Percentiles rank a stretch among this genome's conserved stretches.
These are phyloP conservation scores for Anser brachyrhynchus DNA, from an alignment of 2,113 vertebrate genomes.

Conservation along the genomic window DNA sequence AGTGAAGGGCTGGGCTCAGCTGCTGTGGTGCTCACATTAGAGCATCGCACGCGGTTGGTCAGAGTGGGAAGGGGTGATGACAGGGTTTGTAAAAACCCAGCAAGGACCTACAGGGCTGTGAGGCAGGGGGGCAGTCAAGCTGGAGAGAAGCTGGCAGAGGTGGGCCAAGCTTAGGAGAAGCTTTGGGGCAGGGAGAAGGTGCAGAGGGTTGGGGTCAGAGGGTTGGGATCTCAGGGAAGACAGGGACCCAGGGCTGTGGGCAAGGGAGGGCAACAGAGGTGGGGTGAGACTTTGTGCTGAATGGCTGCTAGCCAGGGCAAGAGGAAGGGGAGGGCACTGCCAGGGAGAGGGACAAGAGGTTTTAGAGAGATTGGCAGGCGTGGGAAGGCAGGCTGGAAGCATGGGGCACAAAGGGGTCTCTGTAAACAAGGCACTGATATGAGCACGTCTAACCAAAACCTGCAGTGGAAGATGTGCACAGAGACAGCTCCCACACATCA, in stretches of 20 bases:
- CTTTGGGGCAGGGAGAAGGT: background rate
- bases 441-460: background rate
- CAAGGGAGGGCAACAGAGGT: background rate
- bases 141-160: background rate
- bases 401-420: background rate
- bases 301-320: background rate
- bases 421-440: fast-evolving
- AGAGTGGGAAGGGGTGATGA: background rate
- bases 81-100: background rate
- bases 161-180: background rate
- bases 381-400: background rate
- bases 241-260: background rate
- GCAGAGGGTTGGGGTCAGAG: background rate
- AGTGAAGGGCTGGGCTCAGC: background rate
- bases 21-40: fast-evolving
- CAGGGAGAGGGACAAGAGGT: background rate
- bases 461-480: fast-evolving
- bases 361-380: background rate
- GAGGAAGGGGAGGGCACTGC: background rate
- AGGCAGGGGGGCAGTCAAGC: background rate
- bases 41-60: fast-evolving
- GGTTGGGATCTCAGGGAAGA: background rate
- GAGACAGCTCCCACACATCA: background rate
- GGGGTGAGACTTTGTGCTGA: fast-evolving
- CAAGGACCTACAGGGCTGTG: background rate